These are phyloP conservation scores for Strix uralensis DNA, from an alignment of 2,113 vertebrate genomes.

Conservation along the genomic window DNA sequence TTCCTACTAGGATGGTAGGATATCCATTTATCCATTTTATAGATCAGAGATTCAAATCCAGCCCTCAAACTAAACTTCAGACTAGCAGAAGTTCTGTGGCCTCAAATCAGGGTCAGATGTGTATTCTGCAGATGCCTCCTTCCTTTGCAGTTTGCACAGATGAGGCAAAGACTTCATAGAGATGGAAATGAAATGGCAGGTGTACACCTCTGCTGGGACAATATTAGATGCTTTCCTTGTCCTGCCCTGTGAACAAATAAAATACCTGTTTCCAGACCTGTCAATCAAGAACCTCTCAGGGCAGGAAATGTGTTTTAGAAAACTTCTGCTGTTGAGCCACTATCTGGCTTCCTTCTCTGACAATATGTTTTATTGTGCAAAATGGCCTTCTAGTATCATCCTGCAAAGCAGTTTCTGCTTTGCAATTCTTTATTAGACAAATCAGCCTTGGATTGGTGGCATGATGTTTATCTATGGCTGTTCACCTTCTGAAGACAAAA, in stretches of 20 bases:
- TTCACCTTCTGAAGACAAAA: not conserved
- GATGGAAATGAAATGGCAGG: not conserved
- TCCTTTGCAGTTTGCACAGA: not conserved
- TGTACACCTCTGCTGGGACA: not conserved
- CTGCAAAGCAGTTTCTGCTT: not conserved
- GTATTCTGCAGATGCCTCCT: not conserved
- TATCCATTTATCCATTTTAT: not conserved
- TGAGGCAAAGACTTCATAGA: not conserved
- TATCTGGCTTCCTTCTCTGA: constrained; percentile 63
- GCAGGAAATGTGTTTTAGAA: constrained; percentile 60
- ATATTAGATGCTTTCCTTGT: not conserved
- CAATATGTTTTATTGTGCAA: not conserved
- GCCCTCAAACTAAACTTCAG: not conserved
- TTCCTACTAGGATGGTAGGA: not conserved
- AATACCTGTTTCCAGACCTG: not conserved
- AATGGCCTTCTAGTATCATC: not conserved
- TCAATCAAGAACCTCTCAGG: constrained; percentile 49
- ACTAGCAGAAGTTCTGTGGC: not conserved
- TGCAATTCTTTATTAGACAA: not conserved
- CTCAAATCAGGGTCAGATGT: not conserved
- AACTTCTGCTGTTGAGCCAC: constrained; percentile 47
- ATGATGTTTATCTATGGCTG: not conserved
- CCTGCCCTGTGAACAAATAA: not conserved
- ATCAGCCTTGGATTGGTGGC: not conserved
- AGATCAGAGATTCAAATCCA: not conserved